Evolutionary conservation across 2,113 vertebrate genomes (phyloP).

Genomic region (Capreolus pygargus): DNA sequence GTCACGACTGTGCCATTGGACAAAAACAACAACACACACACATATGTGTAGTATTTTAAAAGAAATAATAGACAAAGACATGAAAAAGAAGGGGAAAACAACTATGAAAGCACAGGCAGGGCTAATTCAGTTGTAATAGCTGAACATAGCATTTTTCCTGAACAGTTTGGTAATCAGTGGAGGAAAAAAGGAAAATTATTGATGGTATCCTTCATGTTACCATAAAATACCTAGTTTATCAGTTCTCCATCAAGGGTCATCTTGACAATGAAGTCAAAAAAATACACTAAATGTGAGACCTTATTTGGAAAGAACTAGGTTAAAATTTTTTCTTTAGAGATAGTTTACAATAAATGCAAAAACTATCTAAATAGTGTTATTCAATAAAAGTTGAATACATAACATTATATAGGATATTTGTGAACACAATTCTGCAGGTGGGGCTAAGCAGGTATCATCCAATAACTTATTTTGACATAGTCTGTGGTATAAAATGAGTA

Average conservation of each 20-base stretch:
- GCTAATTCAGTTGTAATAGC: neutral
- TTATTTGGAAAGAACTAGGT: neutral
- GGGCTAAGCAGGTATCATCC: neutral
- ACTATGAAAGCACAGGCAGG: neutral
- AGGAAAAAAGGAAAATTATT: neutral
- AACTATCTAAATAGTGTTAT: neutral
- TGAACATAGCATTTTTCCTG: neutral
- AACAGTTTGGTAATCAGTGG: neutral
- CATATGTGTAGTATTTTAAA: neutral
- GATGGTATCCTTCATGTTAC: neutral
- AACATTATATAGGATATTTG: neutral
- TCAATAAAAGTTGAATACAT: neutral
- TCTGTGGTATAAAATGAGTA: neutral
- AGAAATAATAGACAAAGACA: neutral
- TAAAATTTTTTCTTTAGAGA: neutral
- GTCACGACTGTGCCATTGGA: too few relatives aligned
- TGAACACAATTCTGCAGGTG: neutral
- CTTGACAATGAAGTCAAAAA: neutral
- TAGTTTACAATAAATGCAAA: neutral
- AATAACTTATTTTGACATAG: neutral
- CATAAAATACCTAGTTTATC: neutral
- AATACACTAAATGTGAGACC: neutral
- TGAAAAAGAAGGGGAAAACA: neutral
- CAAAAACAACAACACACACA: neutral
- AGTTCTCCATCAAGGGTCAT: neutral